Percentiles rank a stretch among this genome's conserved stretches.
Evolutionary conservation across 2,888 invertebrate species (phyloP).

Genomic region (Meghimatium bilineatum): DNA sequence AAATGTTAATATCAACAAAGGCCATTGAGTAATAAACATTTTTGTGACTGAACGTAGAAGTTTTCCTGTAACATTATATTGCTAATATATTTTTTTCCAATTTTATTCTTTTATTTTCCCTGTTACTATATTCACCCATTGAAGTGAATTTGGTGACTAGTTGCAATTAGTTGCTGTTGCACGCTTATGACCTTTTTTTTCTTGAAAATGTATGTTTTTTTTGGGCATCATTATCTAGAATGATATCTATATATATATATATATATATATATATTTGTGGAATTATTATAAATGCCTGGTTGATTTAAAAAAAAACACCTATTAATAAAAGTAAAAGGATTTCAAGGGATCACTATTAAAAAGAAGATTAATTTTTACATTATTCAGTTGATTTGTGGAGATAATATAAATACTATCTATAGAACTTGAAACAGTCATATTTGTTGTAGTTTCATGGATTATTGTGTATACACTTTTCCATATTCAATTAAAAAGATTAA

Average conservation of each 20-base stretch:
- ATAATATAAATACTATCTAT: too few species aligned
- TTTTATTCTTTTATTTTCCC: conserved; percentile 32
- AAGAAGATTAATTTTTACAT: too few species aligned
- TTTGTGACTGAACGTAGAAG: conserved; percentile 18
- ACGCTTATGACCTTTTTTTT: conserved; percentile 46
- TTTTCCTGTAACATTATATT: conserved; percentile 42
- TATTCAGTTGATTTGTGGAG: too few species aligned
- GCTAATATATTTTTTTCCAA: conserved; percentile 27
- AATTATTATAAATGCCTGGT: neutral
- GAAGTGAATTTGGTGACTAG: conserved; percentile 50
- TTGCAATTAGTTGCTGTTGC: conserved; percentile 52
- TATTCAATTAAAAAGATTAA: too few species aligned
- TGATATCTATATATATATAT: neutral
- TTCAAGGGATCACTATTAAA: too few species aligned
- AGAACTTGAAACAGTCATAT: too few species aligned
- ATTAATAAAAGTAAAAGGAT: too few species aligned
- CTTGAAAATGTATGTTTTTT: neutral
- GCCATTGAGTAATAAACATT: conserved; percentile 3
- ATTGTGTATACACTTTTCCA: too few species aligned
- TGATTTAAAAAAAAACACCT: neutral
- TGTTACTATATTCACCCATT: conserved; percentile 42
- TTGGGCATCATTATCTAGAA: neutral
- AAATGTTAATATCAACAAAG: neutral
- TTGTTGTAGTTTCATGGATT: too few species aligned
- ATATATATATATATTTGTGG: neutral